These are phyloP conservation scores for Falcunculus frontatus DNA, from an alignment of 2,113 vertebrate genomes.

Conservation along the genomic window DNA sequence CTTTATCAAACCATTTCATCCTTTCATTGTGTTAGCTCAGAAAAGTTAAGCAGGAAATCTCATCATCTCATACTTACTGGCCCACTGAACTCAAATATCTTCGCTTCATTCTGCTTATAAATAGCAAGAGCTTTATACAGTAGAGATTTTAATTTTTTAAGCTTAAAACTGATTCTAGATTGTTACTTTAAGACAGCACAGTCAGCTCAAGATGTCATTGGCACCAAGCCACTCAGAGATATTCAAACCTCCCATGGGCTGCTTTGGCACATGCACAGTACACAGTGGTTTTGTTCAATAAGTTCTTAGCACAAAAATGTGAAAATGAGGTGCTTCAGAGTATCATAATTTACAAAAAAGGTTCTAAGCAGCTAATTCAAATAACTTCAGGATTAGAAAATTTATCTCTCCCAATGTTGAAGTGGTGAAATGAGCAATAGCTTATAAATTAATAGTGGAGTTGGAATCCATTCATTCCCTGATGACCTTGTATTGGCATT, in stretches of 20 bases:
- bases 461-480: constrained; percentile 9
- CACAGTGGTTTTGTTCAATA: neutral
- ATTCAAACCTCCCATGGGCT: constrained; percentile 23
- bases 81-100: neutral
- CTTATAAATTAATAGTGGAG: constrained; percentile 20
- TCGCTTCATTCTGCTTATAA: neutral
- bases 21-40: neutral
- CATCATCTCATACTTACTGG: neutral
- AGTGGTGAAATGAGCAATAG: constrained; percentile 30
- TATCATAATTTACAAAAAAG: constrained; percentile 27
- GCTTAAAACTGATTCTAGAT: neutral
- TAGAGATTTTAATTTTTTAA: neutral
- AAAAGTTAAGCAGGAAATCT: neutral
- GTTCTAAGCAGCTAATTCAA: constrained; percentile 31
- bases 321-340: neutral
- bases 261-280: neutral
- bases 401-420: neutral
- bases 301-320: neutral
- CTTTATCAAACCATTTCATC: neutral
- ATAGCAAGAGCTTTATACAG: neutral
- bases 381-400: constrained; percentile 41
- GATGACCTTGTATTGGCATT: constrained; percentile 45
- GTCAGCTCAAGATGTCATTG: constrained; percentile 27
- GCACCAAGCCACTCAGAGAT: neutral
- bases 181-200: neutral